A percentile compares a stretch with the other conserved stretches of the same genome.
These are phyloP conservation scores for Acanthosepion pharaonis DNA, from an alignment of 2,888 invertebrate genomes.

Conservation along the genomic window DNA sequence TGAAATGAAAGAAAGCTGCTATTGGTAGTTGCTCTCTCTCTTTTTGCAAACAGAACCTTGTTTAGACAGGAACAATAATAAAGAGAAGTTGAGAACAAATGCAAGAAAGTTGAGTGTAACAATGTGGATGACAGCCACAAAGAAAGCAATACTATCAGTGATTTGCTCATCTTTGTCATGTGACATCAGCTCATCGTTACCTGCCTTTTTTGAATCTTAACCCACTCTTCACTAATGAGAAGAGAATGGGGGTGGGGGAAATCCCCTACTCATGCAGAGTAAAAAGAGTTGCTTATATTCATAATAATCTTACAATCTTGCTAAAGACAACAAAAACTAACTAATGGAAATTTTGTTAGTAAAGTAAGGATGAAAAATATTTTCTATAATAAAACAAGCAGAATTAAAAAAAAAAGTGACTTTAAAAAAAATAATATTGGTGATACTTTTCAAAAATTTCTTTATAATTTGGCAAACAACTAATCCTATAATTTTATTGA, in stretches of 20 bases:
- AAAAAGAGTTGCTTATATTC: not conserved
- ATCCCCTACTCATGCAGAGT: not conserved
- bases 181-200: constrained; percentile 16
- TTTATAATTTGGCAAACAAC: too few relatives aligned
- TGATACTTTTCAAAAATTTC: too few relatives aligned
- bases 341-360: not conserved
- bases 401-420: not conserved
- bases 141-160: not conserved
- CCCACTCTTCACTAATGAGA: not conserved
- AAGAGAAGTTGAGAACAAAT: not conserved
- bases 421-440: not conserved
- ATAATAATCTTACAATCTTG: not conserved
- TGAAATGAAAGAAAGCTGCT: not conserved
- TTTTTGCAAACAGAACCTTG: not conserved
- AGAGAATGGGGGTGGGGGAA: not conserved
- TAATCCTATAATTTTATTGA: too few relatives aligned
- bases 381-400: too few relatives aligned
- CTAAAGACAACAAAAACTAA: not conserved
- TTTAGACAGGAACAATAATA: constrained; percentile 2
- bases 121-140: not conserved
- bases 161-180: constrained; percentile 3
- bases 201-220: not conserved
- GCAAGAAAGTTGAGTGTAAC: not conserved
- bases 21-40: not conserved
- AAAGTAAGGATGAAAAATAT: not conserved